Evolutionary conservation across 2,888 invertebrate genomes (phyloP).

Genomic region (Scaptomyza caliginosa): DNA sequence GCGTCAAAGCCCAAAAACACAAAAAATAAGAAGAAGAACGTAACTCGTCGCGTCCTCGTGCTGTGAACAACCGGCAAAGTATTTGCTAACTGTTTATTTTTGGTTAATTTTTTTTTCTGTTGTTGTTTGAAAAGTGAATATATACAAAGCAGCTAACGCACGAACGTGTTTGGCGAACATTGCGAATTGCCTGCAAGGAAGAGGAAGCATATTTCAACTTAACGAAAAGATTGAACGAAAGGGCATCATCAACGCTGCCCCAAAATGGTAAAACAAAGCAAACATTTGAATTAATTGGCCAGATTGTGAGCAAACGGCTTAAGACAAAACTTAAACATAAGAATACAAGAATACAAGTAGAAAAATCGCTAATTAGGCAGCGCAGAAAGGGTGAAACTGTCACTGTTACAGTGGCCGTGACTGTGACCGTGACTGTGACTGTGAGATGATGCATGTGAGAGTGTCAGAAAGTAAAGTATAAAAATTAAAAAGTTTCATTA

Average conservation of each 20-base stretch:
- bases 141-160: constrained; percentile 5
- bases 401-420: neutral
- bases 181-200: neutral
- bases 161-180: neutral
- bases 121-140: constrained; percentile 14
- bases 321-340: constrained; percentile 10
- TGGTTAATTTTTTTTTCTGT: neutral
- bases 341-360: neutral
- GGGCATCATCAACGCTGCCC: neutral
- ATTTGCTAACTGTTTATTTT: constrained; percentile 7
- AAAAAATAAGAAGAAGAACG: neutral
- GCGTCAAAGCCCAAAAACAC: neutral
- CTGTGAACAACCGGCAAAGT: constrained; percentile 1
- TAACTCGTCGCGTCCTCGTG: constrained; percentile 16
- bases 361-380: constrained; percentile 4
- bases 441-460: neutral
- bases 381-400: neutral
- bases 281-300: constrained; percentile 4
- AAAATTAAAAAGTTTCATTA: constrained; percentile 1
- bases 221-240: neutral
- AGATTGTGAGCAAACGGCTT: neutral
- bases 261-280: constrained; percentile 15
- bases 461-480: neutral
- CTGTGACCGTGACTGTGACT: neutral
- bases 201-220: neutral